These are phyloP conservation scores for Anthopleura sola DNA, from an alignment of 64 coral and sea anemone species.

Conservation along the genomic window DNA sequence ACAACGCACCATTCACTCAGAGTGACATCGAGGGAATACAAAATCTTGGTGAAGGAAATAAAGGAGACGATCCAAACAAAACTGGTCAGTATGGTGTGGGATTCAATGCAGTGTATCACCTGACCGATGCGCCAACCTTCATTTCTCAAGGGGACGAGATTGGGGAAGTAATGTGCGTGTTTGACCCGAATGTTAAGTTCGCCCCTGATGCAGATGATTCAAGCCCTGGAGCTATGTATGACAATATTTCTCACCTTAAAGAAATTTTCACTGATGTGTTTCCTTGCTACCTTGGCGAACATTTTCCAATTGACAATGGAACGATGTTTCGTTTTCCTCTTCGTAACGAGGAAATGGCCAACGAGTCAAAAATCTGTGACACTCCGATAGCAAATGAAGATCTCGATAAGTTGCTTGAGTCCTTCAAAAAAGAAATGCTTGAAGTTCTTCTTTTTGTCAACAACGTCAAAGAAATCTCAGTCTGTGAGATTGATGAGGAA, in stretches of 20 bases:
- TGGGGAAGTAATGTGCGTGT: constrained; percentile 76
- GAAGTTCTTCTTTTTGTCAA: constrained; percentile 63
- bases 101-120: constrained; percentile 87
- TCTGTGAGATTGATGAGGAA: constrained; percentile 20
- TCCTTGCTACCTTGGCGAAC: constrained; percentile 43
- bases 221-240: constrained; percentile 64
- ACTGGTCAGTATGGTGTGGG: constrained; percentile 83
- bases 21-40: constrained; percentile 68
- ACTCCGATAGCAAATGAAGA: neutral
- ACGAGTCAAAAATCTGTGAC: constrained; percentile 17
- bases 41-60: constrained; percentile 76
- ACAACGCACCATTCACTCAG: constrained; percentile 76
- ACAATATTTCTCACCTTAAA: constrained; percentile 34
- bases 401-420: constrained; percentile 31
- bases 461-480: constrained; percentile 46
- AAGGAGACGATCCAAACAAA: constrained; percentile 83
- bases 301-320: constrained; percentile 34
- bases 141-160: constrained; percentile 54
- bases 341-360: constrained; percentile 37
- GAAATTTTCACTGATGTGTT: constrained; percentile 66
- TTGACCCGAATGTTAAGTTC: constrained; percentile 67
- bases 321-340: constrained; percentile 69
- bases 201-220: constrained; percentile 44
- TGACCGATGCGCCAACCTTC: constrained; percentile 79
- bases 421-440: constrained; percentile 50